These are phyloP conservation scores for Macrotrachela quadricornifera DNA, from an alignment of 1,140 invertebrate genomes.

Conservation along the genomic window DNA sequence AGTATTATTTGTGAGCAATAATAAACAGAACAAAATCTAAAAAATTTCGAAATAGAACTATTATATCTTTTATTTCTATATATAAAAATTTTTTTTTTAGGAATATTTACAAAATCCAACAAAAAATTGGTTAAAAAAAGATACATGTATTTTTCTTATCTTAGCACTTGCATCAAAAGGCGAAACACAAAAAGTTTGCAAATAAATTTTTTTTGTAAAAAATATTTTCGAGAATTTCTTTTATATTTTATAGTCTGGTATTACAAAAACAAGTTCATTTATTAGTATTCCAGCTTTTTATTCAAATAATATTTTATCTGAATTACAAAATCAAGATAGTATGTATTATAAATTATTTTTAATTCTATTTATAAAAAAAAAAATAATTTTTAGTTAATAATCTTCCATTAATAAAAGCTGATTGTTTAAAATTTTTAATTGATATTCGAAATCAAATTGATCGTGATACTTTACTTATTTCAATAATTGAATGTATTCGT, in stretches of 20 bases:
- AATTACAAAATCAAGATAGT: slow-evolving; percentile 52
- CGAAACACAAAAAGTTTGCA: slow-evolving; percentile 45
- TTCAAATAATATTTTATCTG: slow-evolving; percentile 55
- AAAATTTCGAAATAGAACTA: too few species aligned
- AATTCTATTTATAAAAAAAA: slow-evolving; percentile 55
- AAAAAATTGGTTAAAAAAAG: slow-evolving; percentile 71
- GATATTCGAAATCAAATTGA: slow-evolving; percentile 39
- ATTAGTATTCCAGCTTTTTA: slow-evolving; percentile 73
- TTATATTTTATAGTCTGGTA: slow-evolving; percentile 41
- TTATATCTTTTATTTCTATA: too few species aligned
- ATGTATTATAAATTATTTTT: slow-evolving; percentile 79
- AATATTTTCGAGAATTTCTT: slow-evolving; percentile 8
- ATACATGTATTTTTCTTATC: slow-evolving; percentile 81
- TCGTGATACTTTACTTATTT: slow-evolving; percentile 41
- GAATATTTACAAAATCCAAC: slow-evolving; percentile 51
- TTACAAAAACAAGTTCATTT: slow-evolving; percentile 65
- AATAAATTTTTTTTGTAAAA: not conserved
- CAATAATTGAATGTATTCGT: slow-evolving; percentile 52
- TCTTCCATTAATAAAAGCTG: not conserved
- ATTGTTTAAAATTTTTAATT: slow-evolving; percentile 7
- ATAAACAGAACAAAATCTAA: too few species aligned
- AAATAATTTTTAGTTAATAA: slow-evolving; percentile 33
- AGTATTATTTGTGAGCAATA: too few species aligned
- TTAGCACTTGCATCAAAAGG: slow-evolving; percentile 73
- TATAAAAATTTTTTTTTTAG: too few species aligned